These are phyloP conservation scores for Sericinus montela DNA, from an alignment of 2,888 invertebrate species.

Conservation along the genomic window DNA sequence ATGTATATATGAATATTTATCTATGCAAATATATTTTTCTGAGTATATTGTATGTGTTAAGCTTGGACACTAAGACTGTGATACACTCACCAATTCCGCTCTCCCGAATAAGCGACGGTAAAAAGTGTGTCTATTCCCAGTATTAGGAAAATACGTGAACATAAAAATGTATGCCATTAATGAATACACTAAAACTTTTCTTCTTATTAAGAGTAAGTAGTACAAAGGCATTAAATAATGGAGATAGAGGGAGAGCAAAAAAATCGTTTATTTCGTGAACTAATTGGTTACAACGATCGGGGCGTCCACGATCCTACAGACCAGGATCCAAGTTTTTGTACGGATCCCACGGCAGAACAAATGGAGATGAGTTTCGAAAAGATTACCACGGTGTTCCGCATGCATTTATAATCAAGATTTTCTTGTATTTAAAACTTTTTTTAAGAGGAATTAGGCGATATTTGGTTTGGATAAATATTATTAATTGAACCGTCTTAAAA, in stretches of 20 bases:
- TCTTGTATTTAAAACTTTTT: no score
- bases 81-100: no score
- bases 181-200: constrained; percentile 1
- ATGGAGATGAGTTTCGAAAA: background rate
- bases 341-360: constrained; percentile 23
- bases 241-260: constrained; percentile 15
- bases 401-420: background rate
- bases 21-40: no score
- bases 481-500: no score
- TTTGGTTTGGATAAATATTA: no score
- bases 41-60: no score
- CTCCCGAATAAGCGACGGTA: no score
- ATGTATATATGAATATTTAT: no score
- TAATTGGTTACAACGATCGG: constrained; percentile 24
- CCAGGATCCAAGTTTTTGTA: constrained; percentile 10
- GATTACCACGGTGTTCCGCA: constrained; percentile 1
- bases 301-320: background rate
- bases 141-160: no score
- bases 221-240: constrained; percentile 2
- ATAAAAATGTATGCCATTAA: background rate
- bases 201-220: background rate
- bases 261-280: constrained; percentile 20
- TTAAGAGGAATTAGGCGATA: no score
- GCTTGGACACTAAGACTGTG: no score
- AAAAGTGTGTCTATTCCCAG: no score